A percentile compares a stretch with the other conserved stretches of the same genome.
Conservation (phyloP, 2,888 invertebrate genomes). For the Nomada ferruginata region DNA sequence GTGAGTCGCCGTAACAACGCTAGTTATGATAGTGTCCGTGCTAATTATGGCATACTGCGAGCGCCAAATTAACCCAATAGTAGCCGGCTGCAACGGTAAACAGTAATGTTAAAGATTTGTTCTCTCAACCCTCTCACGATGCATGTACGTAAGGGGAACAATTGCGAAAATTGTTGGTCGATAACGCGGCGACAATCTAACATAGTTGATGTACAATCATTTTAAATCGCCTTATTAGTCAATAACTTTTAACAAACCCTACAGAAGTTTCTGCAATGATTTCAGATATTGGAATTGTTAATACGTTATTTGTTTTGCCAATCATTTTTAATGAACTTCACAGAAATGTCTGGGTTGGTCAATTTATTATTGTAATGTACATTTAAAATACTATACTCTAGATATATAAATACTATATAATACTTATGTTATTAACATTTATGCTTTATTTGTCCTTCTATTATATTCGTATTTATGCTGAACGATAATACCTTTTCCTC, state of each 20-base stretch:
- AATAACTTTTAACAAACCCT: no score
- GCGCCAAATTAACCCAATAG: constrained; percentile 38
- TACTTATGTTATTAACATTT: no score
- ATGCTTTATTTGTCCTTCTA: not conserved
- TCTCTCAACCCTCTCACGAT: not conserved
- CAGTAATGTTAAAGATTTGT: constrained; percentile 8
- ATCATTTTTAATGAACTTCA: no score
- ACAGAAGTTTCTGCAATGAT: no score
- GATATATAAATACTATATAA: no score
- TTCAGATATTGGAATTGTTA: no score
- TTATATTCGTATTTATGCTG: not conserved
- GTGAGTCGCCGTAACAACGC: constrained; percentile 29
- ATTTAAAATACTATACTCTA: no score
- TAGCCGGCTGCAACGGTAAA: constrained; percentile 12
- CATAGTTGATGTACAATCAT: no score
- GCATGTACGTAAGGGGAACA: not conserved
- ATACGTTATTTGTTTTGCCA: no score
- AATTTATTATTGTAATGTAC: no score
- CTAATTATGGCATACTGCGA: constrained; percentile 47
- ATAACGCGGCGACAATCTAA: not conserved
- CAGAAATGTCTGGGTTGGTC: no score
- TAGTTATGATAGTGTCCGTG: constrained; percentile 49
- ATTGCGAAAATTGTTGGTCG: not conserved
- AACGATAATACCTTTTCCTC: not conserved
- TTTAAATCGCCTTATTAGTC: no score